Base-by-base conservation (phyloP, 2,113 vertebrate species). In the Myrmecobius fasciatus region DNA sequence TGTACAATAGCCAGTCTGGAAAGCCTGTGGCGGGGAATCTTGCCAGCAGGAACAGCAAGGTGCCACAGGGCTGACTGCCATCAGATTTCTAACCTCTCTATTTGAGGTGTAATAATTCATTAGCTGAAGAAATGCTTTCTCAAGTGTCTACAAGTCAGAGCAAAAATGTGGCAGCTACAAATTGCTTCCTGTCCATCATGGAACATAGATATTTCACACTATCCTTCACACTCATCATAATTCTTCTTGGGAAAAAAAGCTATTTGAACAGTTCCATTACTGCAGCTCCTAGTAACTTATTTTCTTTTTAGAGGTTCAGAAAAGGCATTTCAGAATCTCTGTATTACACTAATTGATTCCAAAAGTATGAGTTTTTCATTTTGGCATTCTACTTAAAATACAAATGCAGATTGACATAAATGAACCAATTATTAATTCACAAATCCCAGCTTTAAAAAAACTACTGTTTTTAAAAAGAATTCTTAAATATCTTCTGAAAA, bases 131-230 rank as follows among this genome's bases (percentile, higher is more conserved):
- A 97, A 96, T 83, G 52, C 48, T 95, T 97, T 92, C 89, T 94
- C 93, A 95, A 91, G 92, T 96, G 52, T 93, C 96, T 96, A 89
- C 96, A 95, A 96, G 95, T 54, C 67, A 97, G 92, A 97, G 89
- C n/a, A 60, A 52, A 89, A 46, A 96, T 46, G 54, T 93, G 90
- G 89, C 91, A 97, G 93, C 89, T 96, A 95, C 25, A 96, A 94
- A 31, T 92, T 93, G 95, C 94, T 96, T 97, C 93, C 92, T 96
- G 47, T 94, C 95, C 92, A 92, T 91, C 94, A 97, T 92, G 97
- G 94, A 96, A 96, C 89, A 96, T 47, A 97, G 94, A 92, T 97
- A 94, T 91, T 97, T 97, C 95, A 97, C 93, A 97, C 97, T 96
- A 24, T 53, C 91, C 91, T 97, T 98, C 96, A 96, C 93, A 97